Evolutionary conservation across 1,140 invertebrate species (phyloP), one percentile per base, ranked within the genome.

Genomic region (Apis dorsata): DNA sequence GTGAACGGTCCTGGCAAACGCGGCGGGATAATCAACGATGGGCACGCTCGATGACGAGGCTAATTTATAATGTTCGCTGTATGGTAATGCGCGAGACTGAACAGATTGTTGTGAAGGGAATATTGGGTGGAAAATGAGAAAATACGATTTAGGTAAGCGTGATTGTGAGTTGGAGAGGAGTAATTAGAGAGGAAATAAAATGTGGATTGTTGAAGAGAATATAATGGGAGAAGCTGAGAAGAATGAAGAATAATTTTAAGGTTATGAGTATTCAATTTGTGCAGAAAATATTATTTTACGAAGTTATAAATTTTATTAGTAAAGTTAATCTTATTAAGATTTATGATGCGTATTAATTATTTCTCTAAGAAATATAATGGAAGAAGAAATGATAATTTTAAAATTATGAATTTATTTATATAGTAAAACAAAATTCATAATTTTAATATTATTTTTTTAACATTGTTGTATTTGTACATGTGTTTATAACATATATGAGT

Each of bases 61-160:
- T 13, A 44, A 75, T 62, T 75, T 75, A 62, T 75, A 49, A 75
- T 62, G 44, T 75, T 62, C 73, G 49, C n/a, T 62, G 24, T 49
- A 49, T 60, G 57, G 24, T 8, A 9, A 60, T 44, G 34, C 59
- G 9, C 34, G n/a, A 51, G 60, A 1, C 9, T 24, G 73, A 7
- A 10, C 1, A 51, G 59, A 51, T 63, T 51, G n/a, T 34, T 74
- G 44, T 9, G 34, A 17, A 34, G 34, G 21, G 28, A 74, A 59
- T 60, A 9, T 44, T 44, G 72, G 21, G 21, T 17, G 34, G 59
- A 51, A n/a, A 51, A 62, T 19, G 34, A 34, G 72, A 19, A n/a
- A 49, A 24, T 12, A 10, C 21, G 49, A 49, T 19, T 13, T 19
- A 2, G 28, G 17, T n/a, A 9, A 59, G 19, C 15, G n/a, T 24